Conservation (phyloP, 2,113 vertebrate species). For the Misgurnus mizolepis region DNA sequence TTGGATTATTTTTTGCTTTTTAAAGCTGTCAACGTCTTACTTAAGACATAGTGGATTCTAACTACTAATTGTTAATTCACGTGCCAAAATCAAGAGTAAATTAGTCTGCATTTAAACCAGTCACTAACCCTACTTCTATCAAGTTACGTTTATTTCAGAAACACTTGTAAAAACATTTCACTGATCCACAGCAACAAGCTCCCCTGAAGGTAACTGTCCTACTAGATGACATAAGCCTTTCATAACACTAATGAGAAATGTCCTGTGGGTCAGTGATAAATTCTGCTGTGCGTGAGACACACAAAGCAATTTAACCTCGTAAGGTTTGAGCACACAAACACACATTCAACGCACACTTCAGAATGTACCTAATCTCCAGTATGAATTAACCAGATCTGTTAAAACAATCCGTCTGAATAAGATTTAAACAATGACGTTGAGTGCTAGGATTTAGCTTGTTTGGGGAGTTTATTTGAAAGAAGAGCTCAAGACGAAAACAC, state of each 20-base stretch:
- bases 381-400: not conserved
- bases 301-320: not conserved
- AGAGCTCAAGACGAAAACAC: not conserved
- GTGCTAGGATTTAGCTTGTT: not conserved
- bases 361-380: not conserved
- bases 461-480: not conserved
- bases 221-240: not conserved
- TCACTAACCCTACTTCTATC: not conserved
- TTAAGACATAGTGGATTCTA: not conserved
- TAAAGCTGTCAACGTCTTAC: not conserved
- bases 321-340: not conserved
- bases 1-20: not conserved
- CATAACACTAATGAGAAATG: slow-evolving; percentile 18
- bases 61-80: not conserved
- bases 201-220: not conserved
- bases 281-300: not conserved
- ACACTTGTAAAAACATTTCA: slow-evolving; percentile 5
- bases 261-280: slow-evolving; percentile 16
- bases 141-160: slow-evolving; percentile 10
- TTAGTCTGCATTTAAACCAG: not conserved
- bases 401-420: not conserved
- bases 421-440: not conserved
- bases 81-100: not conserved
- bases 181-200: slow-evolving; percentile 20
- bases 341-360: not conserved